A percentile compares a stretch with the other conserved stretches of the same genome.
Conservation (phyloP, 1,140 invertebrate species). For the Anoplolepis gracilipes region DNA sequence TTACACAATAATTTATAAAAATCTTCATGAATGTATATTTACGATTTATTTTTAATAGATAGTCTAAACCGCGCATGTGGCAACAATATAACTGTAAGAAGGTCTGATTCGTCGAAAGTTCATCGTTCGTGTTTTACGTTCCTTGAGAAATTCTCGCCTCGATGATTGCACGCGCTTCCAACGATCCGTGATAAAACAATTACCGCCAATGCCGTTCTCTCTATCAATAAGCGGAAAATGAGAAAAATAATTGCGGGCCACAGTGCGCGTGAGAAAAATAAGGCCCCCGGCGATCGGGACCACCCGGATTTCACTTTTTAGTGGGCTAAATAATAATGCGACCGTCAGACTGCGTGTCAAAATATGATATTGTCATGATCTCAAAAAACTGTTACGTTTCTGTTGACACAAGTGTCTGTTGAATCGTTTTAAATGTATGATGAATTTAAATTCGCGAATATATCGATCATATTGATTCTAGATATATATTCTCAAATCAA, state of each 20-base stretch:
- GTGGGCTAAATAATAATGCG: background rate
- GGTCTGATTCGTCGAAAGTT: constrained; percentile 52
- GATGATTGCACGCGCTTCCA: constrained; percentile 54
- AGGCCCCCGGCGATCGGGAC: background rate
- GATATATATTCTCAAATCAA: no score
- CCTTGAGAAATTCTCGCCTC: constrained; percentile 66
- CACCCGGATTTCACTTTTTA: constrained; percentile 34
- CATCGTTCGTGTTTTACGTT: constrained; percentile 55
- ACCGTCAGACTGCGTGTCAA: background rate
- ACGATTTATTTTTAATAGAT: background rate
- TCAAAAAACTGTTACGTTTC: constrained; percentile 19
- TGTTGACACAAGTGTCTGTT: constrained; percentile 8
- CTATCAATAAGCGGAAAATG: constrained; percentile 65
- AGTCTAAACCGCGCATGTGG: background rate
- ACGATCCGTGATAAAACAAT: constrained; percentile 62
- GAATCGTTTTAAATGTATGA: background rate
- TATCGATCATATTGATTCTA: background rate
- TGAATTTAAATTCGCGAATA: background rate
- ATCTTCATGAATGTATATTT: no score
- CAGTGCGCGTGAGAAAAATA: background rate
- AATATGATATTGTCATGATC: background rate
- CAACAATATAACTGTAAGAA: constrained; percentile 16
- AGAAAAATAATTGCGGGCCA: constrained; percentile 59
- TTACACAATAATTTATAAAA: no score
- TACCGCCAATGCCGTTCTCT: constrained; percentile 18